Evolutionary conservation across 1,140 invertebrate genomes (phyloP).

Genomic region (Pachyrhynchus sulphureomaculatus): DNA sequence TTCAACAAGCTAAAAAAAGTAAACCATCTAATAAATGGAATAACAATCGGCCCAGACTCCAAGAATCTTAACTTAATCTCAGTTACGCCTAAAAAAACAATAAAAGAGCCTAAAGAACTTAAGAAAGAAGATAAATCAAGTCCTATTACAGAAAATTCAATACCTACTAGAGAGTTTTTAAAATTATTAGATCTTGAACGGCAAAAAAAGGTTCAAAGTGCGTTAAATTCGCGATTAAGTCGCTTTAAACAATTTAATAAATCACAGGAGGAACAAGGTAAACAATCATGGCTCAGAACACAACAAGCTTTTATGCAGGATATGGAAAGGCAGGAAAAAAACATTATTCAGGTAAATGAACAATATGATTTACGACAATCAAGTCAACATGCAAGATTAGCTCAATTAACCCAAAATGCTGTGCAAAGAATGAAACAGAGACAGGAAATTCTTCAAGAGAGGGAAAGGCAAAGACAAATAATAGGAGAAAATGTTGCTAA

Average conservation of each 20-base stretch:
- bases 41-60: neutral
- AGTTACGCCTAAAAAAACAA: no score
- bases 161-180: conserved; percentile 36
- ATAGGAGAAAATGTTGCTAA: conserved; percentile 46
- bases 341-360: conserved; percentile 45
- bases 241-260: conserved; percentile 40
- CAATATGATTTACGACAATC: conserved; percentile 47
- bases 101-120: no score
- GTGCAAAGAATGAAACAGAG: conserved; percentile 49
- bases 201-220: conserved; percentile 40
- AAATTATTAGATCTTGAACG: conserved; percentile 42
- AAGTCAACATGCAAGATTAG: conserved; percentile 43
- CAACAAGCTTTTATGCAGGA: conserved; percentile 46
- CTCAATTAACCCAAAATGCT: conserved; percentile 49
- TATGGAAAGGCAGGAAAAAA: conserved; percentile 41
- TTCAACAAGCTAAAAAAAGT: neutral
- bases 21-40: neutral
- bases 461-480: conserved; percentile 50
- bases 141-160: neutral
- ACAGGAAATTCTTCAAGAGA: conserved; percentile 49
- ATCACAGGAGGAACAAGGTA: conserved; percentile 27
- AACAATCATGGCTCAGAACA: conserved; percentile 46
- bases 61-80: neutral
- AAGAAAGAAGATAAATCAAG: neutral
- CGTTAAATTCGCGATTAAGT: conserved; percentile 32